These are phyloP conservation scores for Crotophaga sulcirostris DNA, from an alignment of 2,113 vertebrate species.

Conservation along the genomic window DNA sequence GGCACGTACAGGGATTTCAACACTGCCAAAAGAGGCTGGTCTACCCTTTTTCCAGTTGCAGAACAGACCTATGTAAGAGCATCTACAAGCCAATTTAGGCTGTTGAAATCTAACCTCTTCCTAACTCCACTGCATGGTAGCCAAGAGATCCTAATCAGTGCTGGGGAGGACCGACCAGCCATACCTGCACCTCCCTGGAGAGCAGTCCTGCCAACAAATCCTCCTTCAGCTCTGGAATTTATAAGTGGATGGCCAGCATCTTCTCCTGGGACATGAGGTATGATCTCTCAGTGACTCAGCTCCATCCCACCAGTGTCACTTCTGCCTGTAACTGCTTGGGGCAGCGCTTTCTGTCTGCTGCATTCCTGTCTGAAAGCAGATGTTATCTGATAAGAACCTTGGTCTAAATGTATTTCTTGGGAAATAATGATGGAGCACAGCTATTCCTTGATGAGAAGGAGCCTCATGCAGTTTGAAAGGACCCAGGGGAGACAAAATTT, in stretches of 20 bases:
- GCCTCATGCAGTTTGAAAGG: neutral
- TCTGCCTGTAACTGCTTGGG: neutral
- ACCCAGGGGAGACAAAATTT: neutral
- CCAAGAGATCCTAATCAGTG: rapidly evolving
- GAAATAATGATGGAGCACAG: neutral
- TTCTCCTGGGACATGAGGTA: neutral
- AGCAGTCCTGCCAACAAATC: neutral
- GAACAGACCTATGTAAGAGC: neutral
- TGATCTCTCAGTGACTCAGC: neutral
- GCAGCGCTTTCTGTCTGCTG: neutral
- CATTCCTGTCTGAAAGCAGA: neutral
- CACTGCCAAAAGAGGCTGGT: neutral
- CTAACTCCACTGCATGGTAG: neutral
- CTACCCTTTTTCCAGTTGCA: neutral
- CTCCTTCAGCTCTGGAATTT: neutral
- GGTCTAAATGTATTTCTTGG: neutral
- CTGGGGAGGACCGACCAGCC: neutral
- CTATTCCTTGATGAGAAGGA: neutral
- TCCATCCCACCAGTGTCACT: neutral
- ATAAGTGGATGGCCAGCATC: neutral
- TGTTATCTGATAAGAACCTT: neutral
- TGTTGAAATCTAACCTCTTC: neutral
- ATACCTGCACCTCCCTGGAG: neutral
- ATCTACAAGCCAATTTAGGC: no score
- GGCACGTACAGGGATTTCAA: neutral